Evolutionary conservation across 2,113 vertebrate genomes (phyloP).

Genomic region (Aptenodytes patagonicus): DNA sequence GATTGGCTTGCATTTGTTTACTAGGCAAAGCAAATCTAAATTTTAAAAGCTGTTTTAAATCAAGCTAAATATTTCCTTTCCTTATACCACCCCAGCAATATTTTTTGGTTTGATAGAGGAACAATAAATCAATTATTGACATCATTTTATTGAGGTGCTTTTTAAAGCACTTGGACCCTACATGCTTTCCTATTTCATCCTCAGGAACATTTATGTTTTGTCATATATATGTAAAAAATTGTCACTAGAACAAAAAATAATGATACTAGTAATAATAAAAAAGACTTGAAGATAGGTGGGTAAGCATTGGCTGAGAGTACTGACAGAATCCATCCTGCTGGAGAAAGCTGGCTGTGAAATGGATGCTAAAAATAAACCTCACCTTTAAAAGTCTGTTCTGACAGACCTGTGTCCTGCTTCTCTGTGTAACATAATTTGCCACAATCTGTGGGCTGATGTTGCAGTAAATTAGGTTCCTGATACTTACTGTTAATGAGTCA

Average conservation of each 20-base stretch:
- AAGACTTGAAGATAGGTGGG: not conserved
- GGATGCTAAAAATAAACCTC: conserved; percentile 43
- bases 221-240: not conserved
- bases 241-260: not conserved
- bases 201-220: not conserved
- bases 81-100: not conserved
- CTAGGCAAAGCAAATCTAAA: not conserved
- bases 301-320: not conserved
- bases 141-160: not conserved
- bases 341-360: conserved; percentile 33
- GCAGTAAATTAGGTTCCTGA: conserved; percentile 64
- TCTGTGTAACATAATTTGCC: conserved; percentile 58
- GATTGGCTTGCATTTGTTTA: not conserved
- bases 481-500: conserved; percentile 67
- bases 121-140: not conserved
- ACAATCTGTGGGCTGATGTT: conserved; percentile 70
- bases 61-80: not conserved
- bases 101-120: not conserved
- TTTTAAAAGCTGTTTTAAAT: not conserved
- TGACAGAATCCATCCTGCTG: not conserved
- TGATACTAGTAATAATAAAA: not conserved
- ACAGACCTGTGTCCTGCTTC: conserved; percentile 47
- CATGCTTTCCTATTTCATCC: not conserved
- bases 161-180: not conserved
- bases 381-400: conserved; percentile 56